phyloP scores from a whole-genome alignment of 2,888 invertebrate genomes.

The Pachycephus smyrnensis region DNA sequence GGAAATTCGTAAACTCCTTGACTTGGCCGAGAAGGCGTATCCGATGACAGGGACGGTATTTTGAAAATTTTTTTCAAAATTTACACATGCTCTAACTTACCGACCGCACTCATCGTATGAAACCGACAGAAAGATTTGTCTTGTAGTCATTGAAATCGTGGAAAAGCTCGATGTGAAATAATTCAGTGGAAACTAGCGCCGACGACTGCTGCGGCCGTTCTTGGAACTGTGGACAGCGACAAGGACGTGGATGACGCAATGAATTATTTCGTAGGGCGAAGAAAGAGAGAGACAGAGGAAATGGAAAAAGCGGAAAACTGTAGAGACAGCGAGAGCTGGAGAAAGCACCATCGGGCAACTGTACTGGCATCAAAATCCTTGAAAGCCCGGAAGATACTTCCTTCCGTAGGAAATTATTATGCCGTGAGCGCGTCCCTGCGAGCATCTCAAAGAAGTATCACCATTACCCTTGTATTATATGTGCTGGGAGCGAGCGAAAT shows the following conservation, averaged over 20 bases:
- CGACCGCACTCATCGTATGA: too few relatives aligned
- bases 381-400: background rate
- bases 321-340: background rate
- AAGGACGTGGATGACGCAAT: background rate
- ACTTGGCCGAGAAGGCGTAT: too few relatives aligned
- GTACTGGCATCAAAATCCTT: background rate
- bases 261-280: background rate
- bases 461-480: background rate
- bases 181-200: too few relatives aligned
- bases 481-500: background rate
- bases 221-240: too few relatives aligned
- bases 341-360: background rate
- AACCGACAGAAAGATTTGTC: too few relatives aligned
- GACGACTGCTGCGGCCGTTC: too few relatives aligned
- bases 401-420: background rate
- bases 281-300: background rate
- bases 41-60: too few relatives aligned
- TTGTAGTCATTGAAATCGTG: too few relatives aligned
- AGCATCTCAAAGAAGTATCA: background rate
- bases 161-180: too few relatives aligned
- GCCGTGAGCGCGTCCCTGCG: background rate
- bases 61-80: too few relatives aligned
- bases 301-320: background rate
- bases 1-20: background rate
- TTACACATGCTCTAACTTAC: too few relatives aligned